Percentiles rank a stretch among this genome's conserved stretches.
Conservation (phyloP, 2,888 invertebrate species). For the Spisula solida region DNA sequence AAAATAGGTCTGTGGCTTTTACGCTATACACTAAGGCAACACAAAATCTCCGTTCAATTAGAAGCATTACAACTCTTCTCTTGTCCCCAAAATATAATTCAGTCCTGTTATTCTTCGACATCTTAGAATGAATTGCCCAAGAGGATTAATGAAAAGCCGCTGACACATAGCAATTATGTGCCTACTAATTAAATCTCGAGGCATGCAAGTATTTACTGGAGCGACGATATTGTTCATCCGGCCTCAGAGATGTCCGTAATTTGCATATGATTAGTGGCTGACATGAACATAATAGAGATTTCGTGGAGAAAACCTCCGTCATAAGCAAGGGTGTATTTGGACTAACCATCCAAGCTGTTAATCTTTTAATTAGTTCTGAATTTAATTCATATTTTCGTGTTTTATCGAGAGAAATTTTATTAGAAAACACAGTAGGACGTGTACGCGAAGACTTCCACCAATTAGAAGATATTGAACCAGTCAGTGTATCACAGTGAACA, state of each 20-base stretch:
- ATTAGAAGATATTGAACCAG: too few species aligned
- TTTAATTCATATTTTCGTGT: neutral
- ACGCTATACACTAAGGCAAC: neutral
- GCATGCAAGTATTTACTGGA: constrained; percentile 72
- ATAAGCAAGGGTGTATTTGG: constrained; percentile 13
- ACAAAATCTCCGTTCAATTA: constrained; percentile 58
- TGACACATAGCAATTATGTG: constrained; percentile 72
- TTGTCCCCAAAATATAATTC: constrained; percentile 72
- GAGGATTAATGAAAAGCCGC: constrained; percentile 69
- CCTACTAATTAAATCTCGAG: constrained; percentile 72
- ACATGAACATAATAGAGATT: constrained; percentile 65
- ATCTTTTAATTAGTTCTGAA: constrained; percentile 24
- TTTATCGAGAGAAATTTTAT: neutral
- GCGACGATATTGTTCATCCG: constrained; percentile 64
- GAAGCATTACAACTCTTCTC: constrained; percentile 60
- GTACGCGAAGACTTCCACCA: too few species aligned
- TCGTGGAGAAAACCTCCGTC: neutral
- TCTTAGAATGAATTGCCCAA: constrained; percentile 66
- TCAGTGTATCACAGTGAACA: too few species aligned
- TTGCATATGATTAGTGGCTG: constrained; percentile 71
- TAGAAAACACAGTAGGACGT: neutral
- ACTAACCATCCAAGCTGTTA: neutral
- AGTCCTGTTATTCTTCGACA: constrained; percentile 66
- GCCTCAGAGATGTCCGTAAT: constrained; percentile 66
- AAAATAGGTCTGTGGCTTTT: constrained; percentile 9